Conservation (phyloP, 2,797 vertebrate species). For the Ibycter americanus region DNA sequence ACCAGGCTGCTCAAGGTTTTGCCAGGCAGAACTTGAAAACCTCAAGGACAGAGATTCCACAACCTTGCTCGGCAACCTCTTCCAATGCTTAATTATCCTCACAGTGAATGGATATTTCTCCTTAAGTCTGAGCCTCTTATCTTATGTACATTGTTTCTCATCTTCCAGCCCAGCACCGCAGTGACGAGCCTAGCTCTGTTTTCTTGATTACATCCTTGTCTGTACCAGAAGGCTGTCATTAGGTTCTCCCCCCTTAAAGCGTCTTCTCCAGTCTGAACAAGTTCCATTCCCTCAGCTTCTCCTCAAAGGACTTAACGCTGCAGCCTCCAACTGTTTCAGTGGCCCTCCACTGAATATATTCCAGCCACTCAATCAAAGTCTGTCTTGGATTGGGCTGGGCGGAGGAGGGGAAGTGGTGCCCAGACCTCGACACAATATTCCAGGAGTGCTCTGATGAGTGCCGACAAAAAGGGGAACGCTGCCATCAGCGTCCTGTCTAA, state of each 20-base stretch:
- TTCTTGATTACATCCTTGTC: neutral
- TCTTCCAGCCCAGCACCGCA: neutral
- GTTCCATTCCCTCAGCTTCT: neutral
- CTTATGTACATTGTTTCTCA: neutral
- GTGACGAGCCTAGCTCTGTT: neutral
- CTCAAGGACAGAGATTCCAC: neutral
- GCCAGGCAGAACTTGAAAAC: neutral
- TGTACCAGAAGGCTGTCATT: neutral
- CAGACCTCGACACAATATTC: neutral
- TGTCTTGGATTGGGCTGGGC: neutral
- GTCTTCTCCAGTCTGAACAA: neutral
- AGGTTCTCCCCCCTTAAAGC: neutral
- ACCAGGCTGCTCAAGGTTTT: neutral
- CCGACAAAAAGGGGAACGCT: neutral
- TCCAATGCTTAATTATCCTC: neutral
- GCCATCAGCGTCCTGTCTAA: neutral
- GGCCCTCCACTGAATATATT: neutral
- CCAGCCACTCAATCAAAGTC: neutral
- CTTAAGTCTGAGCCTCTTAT: neutral
- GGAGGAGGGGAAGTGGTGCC: neutral
- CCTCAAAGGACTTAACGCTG: fast-evolving
- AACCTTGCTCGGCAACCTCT: neutral
- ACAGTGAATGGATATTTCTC: neutral
- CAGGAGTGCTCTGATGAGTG: neutral
- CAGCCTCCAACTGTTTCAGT: neutral